Evolutionary conservation across 2,113 vertebrate species (phyloP), one percentile per base, ranked within the genome.

Genomic region (Nibea coibor): DNA sequence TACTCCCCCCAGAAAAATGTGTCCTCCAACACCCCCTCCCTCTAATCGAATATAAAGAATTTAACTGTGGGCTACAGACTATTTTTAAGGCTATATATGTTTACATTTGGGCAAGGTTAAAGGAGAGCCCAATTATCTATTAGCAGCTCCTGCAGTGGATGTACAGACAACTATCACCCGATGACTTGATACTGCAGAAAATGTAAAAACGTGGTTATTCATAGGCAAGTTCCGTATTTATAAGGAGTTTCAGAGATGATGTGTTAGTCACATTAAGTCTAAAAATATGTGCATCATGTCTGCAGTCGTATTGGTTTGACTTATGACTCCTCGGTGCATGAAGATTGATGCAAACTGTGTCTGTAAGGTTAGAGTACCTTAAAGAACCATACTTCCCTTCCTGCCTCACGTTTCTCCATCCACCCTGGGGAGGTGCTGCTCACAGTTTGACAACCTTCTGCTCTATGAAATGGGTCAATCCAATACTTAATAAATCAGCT

Each of bases 401-500:
- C 31, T 62, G 15, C 35, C 67, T 45, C 58, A 54, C 10, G 22
- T 22, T 39, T 68, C 31, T 20, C 31, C 4, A 16, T 51, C 12
- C 6, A 4, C 47, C 17, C 26, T 12, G 24, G 26, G 51, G 39
- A 75, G 61, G 2, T 39, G 4, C 0, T 1, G 19, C 24, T 58
- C 56, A 51, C 54, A 69, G 28, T 68, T 53, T 69, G 54, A 61
- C 51, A 69, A 78, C 45, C 35, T 26, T 70, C 22, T 62, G 47
- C 47, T 22, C 26, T 47, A 16, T 79, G 48, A 9, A 3, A 63
- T 12, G 42, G 45, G 20, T 54, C 26, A 77, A 50, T 35, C 42
- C 43, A 35, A 5, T 50, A 69, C 14, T 28, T 70, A 4, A 70
- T 17, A 11, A 43, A 24, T 24, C 35, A 43, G 39, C 20, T 62